Evolutionary conservation across 2,113 vertebrate species (phyloP).

Genomic region (Lepidothrix coronata): DNA sequence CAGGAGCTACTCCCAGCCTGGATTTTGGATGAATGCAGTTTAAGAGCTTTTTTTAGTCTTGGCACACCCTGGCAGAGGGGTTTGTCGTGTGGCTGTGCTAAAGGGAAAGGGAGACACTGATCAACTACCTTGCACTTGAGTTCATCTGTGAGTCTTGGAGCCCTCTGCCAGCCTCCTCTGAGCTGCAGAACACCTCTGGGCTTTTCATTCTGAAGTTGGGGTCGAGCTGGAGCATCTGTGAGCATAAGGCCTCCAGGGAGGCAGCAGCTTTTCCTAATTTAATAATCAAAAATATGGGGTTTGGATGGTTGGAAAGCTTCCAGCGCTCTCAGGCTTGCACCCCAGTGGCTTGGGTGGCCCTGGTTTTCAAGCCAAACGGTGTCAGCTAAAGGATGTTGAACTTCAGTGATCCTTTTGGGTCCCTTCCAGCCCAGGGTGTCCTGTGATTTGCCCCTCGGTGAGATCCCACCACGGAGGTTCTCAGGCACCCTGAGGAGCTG

Average conservation of each 20-base stretch:
- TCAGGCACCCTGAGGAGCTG: background rate
- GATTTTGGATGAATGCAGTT: background rate
- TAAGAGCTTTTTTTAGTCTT: background rate
- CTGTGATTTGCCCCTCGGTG: background rate
- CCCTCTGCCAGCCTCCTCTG: background rate
- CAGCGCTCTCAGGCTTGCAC: rapidly evolving
- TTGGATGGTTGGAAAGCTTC: background rate
- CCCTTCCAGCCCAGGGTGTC: background rate
- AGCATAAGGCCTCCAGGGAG: background rate
- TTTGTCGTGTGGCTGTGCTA: background rate
- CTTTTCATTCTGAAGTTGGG: background rate
- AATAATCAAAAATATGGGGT: rapidly evolving
- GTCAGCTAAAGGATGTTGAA: background rate
- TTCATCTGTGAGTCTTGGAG: background rate
- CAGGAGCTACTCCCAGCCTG: background rate
- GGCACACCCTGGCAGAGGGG: too few relatives aligned
- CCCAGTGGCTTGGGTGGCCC: rapidly evolving
- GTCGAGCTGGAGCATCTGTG: background rate
- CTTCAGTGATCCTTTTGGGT: background rate
- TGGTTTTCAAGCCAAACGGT: background rate
- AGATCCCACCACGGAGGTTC: background rate
- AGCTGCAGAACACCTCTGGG: background rate
- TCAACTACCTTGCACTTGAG: rapidly evolving
- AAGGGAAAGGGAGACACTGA: background rate
- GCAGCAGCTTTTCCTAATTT: background rate